Conservation (phyloP, 2,113 vertebrate species). For the Zosterops lateralis region DNA sequence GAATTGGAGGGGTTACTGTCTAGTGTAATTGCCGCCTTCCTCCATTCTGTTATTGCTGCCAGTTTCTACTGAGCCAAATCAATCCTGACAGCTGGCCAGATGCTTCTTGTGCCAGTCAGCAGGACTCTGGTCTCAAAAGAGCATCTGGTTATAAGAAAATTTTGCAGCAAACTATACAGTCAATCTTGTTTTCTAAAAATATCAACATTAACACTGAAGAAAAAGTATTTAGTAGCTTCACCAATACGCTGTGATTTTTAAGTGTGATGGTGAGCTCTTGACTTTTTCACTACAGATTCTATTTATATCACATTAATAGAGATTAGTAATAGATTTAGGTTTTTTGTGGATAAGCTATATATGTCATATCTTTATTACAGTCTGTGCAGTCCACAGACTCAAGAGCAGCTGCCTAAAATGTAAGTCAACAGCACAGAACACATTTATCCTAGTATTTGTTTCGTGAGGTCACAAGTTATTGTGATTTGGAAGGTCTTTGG, state of each 20-base stretch:
- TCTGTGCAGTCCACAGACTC: neutral
- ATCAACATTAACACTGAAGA: neutral
- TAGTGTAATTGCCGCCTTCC: slow-evolving; percentile 25
- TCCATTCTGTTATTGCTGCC: slow-evolving; percentile 1
- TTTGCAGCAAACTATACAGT: slow-evolving; percentile 6
- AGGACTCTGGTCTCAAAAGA: slow-evolving; percentile 53
- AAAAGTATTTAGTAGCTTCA: neutral
- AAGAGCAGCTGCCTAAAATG: neutral
- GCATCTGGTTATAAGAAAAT: slow-evolving; percentile 35
- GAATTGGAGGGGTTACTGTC: slow-evolving; percentile 13
- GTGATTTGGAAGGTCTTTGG: neutral
- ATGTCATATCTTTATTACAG: neutral
- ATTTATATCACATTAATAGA: neutral
- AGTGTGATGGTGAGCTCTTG: neutral
- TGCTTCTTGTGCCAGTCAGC: slow-evolving; percentile 59
- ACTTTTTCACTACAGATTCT: neutral
- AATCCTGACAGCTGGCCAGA: slow-evolving; percentile 63
- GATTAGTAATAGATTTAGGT: neutral
- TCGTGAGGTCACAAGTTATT: neutral
- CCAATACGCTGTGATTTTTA: neutral
- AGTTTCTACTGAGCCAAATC: slow-evolving; percentile 55
- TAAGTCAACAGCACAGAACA: neutral
- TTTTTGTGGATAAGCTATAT: neutral
- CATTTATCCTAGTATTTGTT: neutral
- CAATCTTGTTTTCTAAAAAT: slow-evolving; percentile 42